phyloP scores from a whole-genome alignment of 2,797 vertebrate species.

The Champsocephalus gunnari region DNA sequence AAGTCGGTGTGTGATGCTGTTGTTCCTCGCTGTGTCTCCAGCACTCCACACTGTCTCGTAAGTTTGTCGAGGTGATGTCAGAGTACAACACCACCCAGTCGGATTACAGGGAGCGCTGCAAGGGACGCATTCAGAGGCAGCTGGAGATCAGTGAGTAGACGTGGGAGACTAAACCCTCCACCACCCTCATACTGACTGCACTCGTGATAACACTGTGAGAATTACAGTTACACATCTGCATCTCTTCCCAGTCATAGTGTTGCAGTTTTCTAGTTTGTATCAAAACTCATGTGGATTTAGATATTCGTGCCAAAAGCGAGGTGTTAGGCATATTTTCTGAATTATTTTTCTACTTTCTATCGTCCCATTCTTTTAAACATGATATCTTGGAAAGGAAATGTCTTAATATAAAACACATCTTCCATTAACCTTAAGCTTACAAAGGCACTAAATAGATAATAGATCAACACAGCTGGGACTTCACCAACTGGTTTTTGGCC shows the following conservation, averaged over 20 bases:
- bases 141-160: slow-evolving; percentile 95
- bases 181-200: slow-evolving; percentile 3
- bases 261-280: neutral
- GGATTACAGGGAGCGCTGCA: slow-evolving; percentile 97
- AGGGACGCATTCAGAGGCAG: slow-evolving; percentile 96
- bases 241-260: neutral
- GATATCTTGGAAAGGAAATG: no score
- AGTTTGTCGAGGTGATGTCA: slow-evolving; percentile 98
- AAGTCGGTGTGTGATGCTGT: neutral
- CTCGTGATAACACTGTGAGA: neutral
- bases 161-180: slow-evolving; percentile 1
- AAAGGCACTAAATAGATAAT: no score
- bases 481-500: no score
- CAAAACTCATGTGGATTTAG: neutral
- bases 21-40: slow-evolving; percentile 59
- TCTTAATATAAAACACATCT: no score
- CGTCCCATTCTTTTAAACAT: no score
- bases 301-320: neutral
- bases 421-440: no score
- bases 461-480: no score
- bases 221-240: slow-evolving; percentile 10
- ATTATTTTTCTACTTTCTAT: no score
- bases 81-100: slow-evolving; percentile 97
- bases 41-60: slow-evolving; percentile 96
- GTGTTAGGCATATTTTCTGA: neutral